Percentiles rank a stretch among this genome's conserved stretches.
These are phyloP conservation scores for Karalla daura DNA, from an alignment of 2,797 vertebrate species.

Conservation along the genomic window DNA sequence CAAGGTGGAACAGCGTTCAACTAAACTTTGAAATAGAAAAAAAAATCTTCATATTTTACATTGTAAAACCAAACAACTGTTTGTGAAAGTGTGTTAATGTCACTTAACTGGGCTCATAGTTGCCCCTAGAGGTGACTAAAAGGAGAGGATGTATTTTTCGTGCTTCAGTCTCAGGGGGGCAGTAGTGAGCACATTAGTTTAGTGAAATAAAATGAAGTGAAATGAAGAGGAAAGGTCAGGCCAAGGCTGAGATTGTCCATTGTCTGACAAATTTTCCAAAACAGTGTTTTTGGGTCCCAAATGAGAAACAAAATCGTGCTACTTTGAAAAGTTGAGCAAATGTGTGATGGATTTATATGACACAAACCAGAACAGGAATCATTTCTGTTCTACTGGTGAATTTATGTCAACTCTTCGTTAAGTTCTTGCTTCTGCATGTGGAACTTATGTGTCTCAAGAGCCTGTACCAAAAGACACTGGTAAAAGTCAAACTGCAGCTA, in stretches of 20 bases:
- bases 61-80: too few relatives aligned
- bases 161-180: background rate
- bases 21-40: too few relatives aligned
- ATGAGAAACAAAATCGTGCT: too few relatives aligned
- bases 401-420: background rate
- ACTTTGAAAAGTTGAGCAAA: too few relatives aligned
- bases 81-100: too few relatives aligned
- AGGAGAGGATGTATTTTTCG: background rate
- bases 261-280: background rate
- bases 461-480: background rate
- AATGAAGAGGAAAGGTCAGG: too few relatives aligned
- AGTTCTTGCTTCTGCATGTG: background rate
- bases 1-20: too few relatives aligned
- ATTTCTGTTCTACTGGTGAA: background rate
- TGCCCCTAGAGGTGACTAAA: too few relatives aligned
- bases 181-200: background rate
- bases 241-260: background rate
- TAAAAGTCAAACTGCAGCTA: background rate
- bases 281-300: background rate
- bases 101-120: too few relatives aligned
- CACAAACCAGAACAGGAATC: background rate
- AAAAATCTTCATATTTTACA: too few relatives aligned
- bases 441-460: background rate
- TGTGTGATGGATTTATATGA: too few relatives aligned
- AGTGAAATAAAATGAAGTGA: background rate